Percentiles rank a stretch among this genome's conserved stretches.
phyloP scores from a whole-genome alignment of 23 tunicate species.

The Trididemnum clinides region DNA sequence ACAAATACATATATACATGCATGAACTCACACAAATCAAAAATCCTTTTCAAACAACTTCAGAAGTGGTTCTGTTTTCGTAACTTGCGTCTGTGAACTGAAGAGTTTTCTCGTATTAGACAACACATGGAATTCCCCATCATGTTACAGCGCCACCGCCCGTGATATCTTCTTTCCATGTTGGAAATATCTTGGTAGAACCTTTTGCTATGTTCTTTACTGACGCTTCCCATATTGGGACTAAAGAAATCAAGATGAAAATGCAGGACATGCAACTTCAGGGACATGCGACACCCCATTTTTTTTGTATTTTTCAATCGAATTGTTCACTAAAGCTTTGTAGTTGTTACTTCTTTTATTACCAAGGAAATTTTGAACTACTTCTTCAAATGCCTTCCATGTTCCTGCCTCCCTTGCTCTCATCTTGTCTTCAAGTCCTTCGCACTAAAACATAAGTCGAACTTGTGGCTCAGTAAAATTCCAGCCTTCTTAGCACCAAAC shows the following conservation, averaged over 20 bases:
- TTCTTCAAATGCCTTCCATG: background rate
- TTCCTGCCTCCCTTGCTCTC: conserved; percentile 13
- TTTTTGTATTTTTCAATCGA: conserved; percentile 1
- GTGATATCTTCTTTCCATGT: no score
- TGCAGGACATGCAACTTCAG: background rate
- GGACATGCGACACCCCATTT: conserved; percentile 22
- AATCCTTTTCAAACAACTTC: background rate
- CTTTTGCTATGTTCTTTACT: no score
- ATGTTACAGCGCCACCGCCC: no score
- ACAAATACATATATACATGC: background rate
- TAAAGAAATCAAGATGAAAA: no score
- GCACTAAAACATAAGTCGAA: background rate
- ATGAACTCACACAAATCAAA: no score
- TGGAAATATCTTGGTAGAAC: background rate
- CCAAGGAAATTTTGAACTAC: conserved; percentile 9
- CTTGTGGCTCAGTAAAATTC: background rate
- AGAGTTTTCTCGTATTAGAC: no score
- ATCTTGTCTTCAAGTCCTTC: conserved; percentile 19
- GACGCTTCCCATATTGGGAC: no score
- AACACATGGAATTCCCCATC: no score
- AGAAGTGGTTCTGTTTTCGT: conserved; percentile 10
- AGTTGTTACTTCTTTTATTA: conserved; percentile 1
- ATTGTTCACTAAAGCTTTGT: conserved; percentile 5
- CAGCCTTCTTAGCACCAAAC: background rate
- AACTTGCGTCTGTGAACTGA: no score